A percentile compares a stretch with the other conserved stretches of the same genome.
Conservation (phyloP, 2,888 invertebrate genomes). For the Teleiodes luculella region DNA sequence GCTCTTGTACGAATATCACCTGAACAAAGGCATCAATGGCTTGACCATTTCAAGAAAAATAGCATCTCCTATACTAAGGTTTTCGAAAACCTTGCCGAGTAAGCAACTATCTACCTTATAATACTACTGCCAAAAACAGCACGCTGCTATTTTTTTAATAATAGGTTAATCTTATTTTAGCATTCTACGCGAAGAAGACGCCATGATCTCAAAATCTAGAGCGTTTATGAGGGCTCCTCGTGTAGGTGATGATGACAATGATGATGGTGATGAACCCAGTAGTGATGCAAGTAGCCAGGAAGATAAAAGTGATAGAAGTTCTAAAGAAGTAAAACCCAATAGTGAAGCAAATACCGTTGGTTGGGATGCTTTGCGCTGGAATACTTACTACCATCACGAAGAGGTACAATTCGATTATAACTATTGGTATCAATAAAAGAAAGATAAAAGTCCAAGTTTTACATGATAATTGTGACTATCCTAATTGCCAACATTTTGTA, state of each 20-base stretch:
- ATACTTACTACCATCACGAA: slow-evolving; percentile 35
- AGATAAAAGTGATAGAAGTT: background rate
- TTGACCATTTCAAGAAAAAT: slow-evolving; percentile 48
- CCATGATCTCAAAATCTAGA: slow-evolving; percentile 24
- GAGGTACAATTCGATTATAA: slow-evolving; percentile 26
- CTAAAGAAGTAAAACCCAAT: background rate
- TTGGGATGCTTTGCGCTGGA: slow-evolving; percentile 33
- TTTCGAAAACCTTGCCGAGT: slow-evolving; percentile 61
- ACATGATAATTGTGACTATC: no score
- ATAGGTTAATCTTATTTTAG: no score
- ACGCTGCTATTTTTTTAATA: no score
- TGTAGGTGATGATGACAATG: no score
- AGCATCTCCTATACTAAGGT: slow-evolving; percentile 48
- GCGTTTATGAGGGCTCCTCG: background rate
- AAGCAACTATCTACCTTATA: slow-evolving; percentile 32
- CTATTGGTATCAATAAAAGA: no score
- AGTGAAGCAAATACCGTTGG: background rate
- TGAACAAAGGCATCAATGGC: slow-evolving; percentile 52
- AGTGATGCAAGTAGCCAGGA: background rate
- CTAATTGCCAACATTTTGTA: no score
- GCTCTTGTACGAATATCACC: slow-evolving; percentile 56
- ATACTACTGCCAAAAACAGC: no score
- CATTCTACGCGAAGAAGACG: slow-evolving; percentile 38
- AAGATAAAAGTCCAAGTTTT: no score
- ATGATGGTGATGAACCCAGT: background rate